These are phyloP conservation scores for Sceliomorpha sp. DNA, from an alignment of 2,888 invertebrate genomes.

Conservation along the genomic window DNA sequence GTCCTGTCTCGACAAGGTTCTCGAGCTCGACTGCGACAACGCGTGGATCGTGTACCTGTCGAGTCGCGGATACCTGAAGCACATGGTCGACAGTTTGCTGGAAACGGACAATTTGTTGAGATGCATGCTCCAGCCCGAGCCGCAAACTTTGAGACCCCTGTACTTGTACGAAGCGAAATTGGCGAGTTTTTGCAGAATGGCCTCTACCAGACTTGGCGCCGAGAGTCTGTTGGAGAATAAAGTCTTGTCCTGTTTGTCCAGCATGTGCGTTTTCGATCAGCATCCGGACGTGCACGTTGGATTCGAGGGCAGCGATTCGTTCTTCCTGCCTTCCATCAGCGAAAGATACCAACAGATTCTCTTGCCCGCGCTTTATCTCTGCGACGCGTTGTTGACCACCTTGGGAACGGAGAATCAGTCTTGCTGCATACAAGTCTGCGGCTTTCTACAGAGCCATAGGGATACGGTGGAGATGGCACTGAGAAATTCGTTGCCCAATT, in stretches of 20 bases:
- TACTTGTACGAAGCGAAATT: constrained; percentile 95
- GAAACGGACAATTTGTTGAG: constrained; percentile 87
- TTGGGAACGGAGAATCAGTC: constrained; percentile 92
- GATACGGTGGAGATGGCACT: constrained; percentile 91
- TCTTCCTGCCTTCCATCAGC: constrained; percentile 84
- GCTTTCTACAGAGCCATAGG: constrained; percentile 89
- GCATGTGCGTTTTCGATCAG: constrained; percentile 86
- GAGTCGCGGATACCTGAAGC: constrained; percentile 88
- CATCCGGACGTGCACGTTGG: constrained; percentile 85
- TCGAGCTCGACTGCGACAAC: constrained; percentile 87
- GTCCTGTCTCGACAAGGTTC: constrained; percentile 89
- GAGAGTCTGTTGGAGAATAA: constrained; percentile 84
- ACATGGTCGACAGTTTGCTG: constrained; percentile 89
- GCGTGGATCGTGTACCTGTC: constrained; percentile 85
- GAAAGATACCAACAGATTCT: constrained; percentile 91
- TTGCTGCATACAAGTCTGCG: constrained; percentile 89
- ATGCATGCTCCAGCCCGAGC: constrained; percentile 85
- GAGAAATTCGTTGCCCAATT: constrained; percentile 85
- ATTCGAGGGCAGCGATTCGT: constrained; percentile 69
- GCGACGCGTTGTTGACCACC: constrained; percentile 90
- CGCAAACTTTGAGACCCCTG: constrained; percentile 86
- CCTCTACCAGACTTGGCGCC: constrained; percentile 85
- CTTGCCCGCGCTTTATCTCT: constrained; percentile 89
- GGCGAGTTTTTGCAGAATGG: constrained; percentile 87
- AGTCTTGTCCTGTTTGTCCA: constrained; percentile 84